These are phyloP conservation scores for Sinentomon sp. DNA, from an alignment of 2,888 invertebrate species.

Conservation along the genomic window DNA sequence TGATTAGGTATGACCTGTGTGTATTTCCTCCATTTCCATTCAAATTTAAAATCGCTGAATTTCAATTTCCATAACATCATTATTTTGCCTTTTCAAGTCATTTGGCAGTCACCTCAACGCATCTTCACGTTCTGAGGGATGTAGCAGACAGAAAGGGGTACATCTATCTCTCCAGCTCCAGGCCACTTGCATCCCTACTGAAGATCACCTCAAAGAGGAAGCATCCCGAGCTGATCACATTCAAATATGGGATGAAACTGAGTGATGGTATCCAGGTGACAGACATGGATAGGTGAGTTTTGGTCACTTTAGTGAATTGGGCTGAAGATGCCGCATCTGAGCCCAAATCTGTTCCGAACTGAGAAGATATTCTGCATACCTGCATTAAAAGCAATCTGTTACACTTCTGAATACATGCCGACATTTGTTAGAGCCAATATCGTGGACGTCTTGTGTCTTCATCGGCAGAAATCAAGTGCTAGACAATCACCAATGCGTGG, in stretches of 20 bases:
- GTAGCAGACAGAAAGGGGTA: slow-evolving; percentile 43
- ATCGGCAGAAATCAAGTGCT: too few relatives aligned
- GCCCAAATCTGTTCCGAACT: background rate
- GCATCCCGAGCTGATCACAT: slow-evolving; percentile 84
- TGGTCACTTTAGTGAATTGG: too few relatives aligned
- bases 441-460: background rate
- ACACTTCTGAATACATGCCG: background rate
- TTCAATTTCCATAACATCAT: too few relatives aligned
- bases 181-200: slow-evolving; percentile 70
- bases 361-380: background rate
- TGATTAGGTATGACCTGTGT: too few relatives aligned
- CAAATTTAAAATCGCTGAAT: too few relatives aligned
- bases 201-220: slow-evolving; percentile 91
- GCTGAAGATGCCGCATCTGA: background rate
- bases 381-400: background rate
- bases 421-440: slow-evolving; percentile 2
- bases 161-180: slow-evolving; percentile 57
- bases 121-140: slow-evolving; percentile 59
- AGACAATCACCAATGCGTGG: too few relatives aligned
- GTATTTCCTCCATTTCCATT: too few relatives aligned
- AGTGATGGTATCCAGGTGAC: slow-evolving; percentile 50
- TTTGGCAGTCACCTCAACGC: slow-evolving; percentile 55
- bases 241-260: slow-evolving; percentile 71
- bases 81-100: slow-evolving; percentile 27
- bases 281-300: slow-evolving; percentile 42